phyloP scores from a whole-genome alignment of 2,888 invertebrate genomes.

The Drosophila paracracens region DNA sequence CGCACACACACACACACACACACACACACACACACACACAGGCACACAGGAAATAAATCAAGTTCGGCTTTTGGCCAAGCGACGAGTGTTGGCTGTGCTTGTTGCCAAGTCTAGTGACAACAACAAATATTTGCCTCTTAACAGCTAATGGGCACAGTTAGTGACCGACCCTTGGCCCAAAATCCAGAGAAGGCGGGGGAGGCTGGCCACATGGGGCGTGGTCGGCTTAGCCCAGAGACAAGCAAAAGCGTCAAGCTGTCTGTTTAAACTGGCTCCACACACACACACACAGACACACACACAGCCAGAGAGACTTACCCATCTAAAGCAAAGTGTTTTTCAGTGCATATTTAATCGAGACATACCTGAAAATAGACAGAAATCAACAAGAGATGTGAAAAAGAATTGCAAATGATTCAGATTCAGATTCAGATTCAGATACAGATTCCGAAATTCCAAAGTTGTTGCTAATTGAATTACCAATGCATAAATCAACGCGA shows the following conservation, averaged over 20 bases:
- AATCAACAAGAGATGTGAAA: conserved; percentile 13
- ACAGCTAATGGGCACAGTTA: conserved; percentile 74
- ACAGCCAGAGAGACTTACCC: conserved; percentile 29
- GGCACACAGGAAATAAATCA: conserved; percentile 73
- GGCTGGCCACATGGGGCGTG: conserved; percentile 18
- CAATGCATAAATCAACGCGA: conserved; percentile 68
- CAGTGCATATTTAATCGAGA: conserved; percentile 46
- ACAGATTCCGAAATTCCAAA: background rate
- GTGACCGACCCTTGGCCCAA: conserved; percentile 48
- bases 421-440: no score
- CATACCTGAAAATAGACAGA: conserved; percentile 65
- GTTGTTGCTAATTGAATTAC: conserved; percentile 67
- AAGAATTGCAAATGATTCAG: conserved; percentile 20
- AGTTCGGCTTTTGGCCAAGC: conserved; percentile 65
- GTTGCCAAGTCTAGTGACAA: conserved; percentile 48
- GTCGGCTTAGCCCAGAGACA: conserved; percentile 11
- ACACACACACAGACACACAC: background rate
- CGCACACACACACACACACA: conserved; percentile 5
- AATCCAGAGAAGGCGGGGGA: background rate
- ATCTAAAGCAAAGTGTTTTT: conserved; percentile 16
- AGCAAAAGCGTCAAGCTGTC: conserved; percentile 69
- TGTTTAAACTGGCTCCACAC: conserved; percentile 52
- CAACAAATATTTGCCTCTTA: conserved; percentile 74
- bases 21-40: conserved; percentile 36
- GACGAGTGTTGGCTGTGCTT: conserved; percentile 19